These are phyloP conservation scores for Tubulanus polymorphus DNA, from an alignment of 2,888 invertebrate genomes.

Conservation along the genomic window DNA sequence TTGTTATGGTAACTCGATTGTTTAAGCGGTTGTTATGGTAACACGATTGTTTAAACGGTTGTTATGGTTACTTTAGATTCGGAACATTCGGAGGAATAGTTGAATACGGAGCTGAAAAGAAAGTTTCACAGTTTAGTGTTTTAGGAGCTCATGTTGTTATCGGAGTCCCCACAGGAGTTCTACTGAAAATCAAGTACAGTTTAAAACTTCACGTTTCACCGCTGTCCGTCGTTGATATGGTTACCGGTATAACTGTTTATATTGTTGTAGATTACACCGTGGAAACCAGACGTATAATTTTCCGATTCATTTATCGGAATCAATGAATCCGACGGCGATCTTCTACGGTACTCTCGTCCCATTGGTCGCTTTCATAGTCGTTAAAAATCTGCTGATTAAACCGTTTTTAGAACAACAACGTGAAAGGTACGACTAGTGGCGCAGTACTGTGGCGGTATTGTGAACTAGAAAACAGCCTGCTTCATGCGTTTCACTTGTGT, in stretches of 20 bases:
- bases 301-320: slow-evolving; percentile 86
- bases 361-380: slow-evolving; percentile 62
- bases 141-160: slow-evolving; percentile 79
- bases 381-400: slow-evolving; percentile 78
- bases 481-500: neutral
- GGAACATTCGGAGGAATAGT: slow-evolving; percentile 66
- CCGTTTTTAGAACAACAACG: slow-evolving; percentile 69
- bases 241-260: neutral
- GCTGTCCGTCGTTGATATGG: neutral
- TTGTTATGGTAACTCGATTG: too few species aligned
- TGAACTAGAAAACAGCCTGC: too few species aligned
- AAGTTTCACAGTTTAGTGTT: slow-evolving; percentile 83
- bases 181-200: slow-evolving; percentile 78
- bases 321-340: slow-evolving; percentile 81
- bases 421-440: slow-evolving; percentile 58
- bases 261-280: slow-evolving; percentile 67
- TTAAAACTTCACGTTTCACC: neutral
- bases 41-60: slow-evolving; percentile 1
- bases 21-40: too few species aligned
- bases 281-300: slow-evolving; percentile 84
- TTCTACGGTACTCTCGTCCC: slow-evolving; percentile 93
- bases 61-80: slow-evolving; percentile 28
- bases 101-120: slow-evolving; percentile 90
- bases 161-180: slow-evolving; percentile 83
- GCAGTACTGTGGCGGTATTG: too few species aligned